Conservation (phyloP, 2,888 invertebrate genomes). For the Strigamia crassipes region DNA sequence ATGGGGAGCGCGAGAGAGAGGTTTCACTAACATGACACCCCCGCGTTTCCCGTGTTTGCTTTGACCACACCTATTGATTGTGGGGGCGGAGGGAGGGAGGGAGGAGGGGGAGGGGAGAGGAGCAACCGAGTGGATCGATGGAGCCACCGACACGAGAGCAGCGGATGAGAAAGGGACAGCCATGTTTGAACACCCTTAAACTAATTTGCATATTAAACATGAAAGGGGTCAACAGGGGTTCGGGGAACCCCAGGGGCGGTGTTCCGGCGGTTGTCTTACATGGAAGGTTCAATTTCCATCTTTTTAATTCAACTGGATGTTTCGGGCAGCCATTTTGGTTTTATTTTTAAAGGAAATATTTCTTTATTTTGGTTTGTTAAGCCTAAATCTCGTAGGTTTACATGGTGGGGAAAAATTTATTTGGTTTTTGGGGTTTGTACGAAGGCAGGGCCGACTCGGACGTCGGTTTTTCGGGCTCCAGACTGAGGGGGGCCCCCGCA, state of each 20-base stretch:
- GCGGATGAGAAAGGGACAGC: conserved; percentile 10
- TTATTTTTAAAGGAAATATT: neutral
- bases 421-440: no score
- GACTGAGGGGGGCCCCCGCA: no score
- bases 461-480: no score
- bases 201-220: conserved; percentile 10
- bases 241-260: neutral
- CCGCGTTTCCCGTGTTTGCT: conserved; percentile 10
- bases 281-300: neutral
- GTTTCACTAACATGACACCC: conserved; percentile 10
- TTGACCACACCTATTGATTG: conserved; percentile 10
- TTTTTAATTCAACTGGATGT: neutral
- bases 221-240: neutral
- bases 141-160: conserved; percentile 8
- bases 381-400: neutral
- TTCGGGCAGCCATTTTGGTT: neutral
- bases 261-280: neutral
- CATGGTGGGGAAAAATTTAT: neutral
- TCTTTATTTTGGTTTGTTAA: neutral
- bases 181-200: conserved; percentile 1
- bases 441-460: no score
- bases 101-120: neutral
- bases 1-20: neutral
- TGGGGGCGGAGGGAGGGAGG: conserved; percentile 25
- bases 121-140: neutral